A percentile compares a stretch with the other conserved stretches of the same genome.
Conservation (phyloP, 1,140 invertebrate species). For the Trypoxylus dichotomus region DNA sequence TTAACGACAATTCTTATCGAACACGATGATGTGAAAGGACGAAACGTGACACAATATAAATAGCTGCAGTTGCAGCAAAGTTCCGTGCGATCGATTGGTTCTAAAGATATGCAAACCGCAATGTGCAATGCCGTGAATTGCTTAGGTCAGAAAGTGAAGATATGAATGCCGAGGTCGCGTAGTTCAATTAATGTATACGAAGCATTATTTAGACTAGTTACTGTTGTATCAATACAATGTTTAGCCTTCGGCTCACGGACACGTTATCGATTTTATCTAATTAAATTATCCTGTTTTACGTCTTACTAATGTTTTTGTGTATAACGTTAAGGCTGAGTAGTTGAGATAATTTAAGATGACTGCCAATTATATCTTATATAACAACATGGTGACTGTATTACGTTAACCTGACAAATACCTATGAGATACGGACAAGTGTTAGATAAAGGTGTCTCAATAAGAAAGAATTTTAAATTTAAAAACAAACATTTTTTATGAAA, state of each 20-base stretch:
- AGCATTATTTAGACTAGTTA: neutral
- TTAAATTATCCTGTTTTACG: neutral
- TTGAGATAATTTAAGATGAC: neutral
- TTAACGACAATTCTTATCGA: neutral
- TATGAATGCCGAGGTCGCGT: constrained; percentile 8
- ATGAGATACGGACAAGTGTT: too few species aligned
- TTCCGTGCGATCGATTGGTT: neutral
- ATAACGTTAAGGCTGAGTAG: neutral
- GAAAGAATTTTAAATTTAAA: too few species aligned
- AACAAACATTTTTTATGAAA: too few species aligned
- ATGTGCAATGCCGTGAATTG: neutral
- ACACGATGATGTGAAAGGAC: neutral
- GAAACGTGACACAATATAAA: neutral
- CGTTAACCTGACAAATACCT: neutral
- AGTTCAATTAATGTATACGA: neutral
- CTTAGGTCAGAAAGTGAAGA: constrained; percentile 16
- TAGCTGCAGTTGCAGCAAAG: neutral
- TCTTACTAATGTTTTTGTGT: neutral
- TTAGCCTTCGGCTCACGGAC: neutral
- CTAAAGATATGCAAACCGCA: neutral
- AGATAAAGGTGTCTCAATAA: too few species aligned
- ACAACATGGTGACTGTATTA: neutral
- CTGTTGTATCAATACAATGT: neutral
- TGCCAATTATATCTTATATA: neutral
- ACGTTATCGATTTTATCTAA: constrained; percentile 18